Evolutionary conservation across 2,113 vertebrate genomes (phyloP).

Genomic region (Connochaetes taurinus): DNA sequence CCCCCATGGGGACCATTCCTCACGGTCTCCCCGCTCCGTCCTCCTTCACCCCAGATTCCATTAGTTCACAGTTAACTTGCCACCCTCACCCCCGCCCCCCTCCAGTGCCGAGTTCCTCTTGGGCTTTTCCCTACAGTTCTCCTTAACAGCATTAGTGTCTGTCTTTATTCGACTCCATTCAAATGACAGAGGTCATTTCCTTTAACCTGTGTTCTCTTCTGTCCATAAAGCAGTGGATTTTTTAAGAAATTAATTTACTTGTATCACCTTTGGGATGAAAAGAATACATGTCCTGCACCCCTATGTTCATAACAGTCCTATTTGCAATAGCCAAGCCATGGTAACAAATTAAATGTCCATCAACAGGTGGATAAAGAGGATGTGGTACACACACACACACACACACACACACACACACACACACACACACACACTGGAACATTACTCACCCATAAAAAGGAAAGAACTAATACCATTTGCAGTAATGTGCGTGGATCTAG

Average conservation of each 20-base stretch:
- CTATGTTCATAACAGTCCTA: background rate
- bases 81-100: accelerated
- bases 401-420: background rate
- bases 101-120: accelerated
- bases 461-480: background rate
- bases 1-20: background rate
- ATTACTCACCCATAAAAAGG: background rate
- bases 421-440: background rate
- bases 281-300: accelerated
- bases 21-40: accelerated
- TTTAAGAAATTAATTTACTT: background rate
- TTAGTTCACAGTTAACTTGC: background rate
- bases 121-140: no score
- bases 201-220: background rate
- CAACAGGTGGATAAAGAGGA: background rate
- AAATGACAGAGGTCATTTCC: accelerated
- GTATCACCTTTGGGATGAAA: background rate
- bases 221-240: background rate
- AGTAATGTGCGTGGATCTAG: background rate
- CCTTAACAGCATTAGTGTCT: background rate
- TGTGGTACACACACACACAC: no score
- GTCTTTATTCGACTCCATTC: no score
- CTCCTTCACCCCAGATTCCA: no score
- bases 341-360: background rate
- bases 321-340: background rate